Evolutionary conservation across 2,113 vertebrate genomes (phyloP).

Genomic region (Brachyistius frenatus): DNA sequence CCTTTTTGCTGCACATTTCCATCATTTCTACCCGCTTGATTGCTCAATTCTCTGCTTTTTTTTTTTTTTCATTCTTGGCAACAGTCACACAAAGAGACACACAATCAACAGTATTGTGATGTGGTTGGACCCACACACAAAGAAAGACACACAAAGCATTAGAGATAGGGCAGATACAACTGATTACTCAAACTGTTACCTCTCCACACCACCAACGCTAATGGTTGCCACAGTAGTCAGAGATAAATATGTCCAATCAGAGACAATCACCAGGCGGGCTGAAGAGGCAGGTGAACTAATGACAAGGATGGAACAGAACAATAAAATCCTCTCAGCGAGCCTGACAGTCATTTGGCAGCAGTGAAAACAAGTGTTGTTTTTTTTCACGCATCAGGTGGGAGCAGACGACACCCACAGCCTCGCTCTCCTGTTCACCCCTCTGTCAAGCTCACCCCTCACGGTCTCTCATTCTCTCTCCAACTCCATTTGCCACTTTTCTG

Average conservation of each 20-base stretch:
- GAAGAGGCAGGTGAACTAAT: conserved; percentile 81
- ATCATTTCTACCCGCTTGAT: conserved; percentile 42
- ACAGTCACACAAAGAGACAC: conserved; percentile 4
- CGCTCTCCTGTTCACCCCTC: conserved; percentile 33
- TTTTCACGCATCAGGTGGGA: conserved; percentile 64
- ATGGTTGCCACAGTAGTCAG: conserved; percentile 72
- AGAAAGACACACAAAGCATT: conserved; percentile 38
- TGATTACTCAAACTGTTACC: conserved; percentile 78
- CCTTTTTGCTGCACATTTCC: conserved; percentile 30
- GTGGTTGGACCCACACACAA: neutral
- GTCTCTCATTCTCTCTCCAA: conserved; percentile 45
- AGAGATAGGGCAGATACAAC: conserved; percentile 67
- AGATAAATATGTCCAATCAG: conserved; percentile 81
- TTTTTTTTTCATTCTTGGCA: conserved; percentile 4
- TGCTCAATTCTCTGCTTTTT: conserved; percentile 48
- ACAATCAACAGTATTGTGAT: conserved; percentile 25
- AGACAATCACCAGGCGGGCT: conserved; percentile 72
- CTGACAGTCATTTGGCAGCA: conserved; percentile 68
- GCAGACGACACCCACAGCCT: conserved; percentile 65
- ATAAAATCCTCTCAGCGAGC: conserved; percentile 66
- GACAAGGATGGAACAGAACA: conserved; percentile 62
- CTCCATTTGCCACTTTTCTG: conserved; percentile 58
- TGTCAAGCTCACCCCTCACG: conserved; percentile 15
- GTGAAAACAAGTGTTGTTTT: conserved; percentile 69
- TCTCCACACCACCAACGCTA: conserved; percentile 78